These are phyloP conservation scores for Diadophis punctatus DNA, from an alignment of 2,113 vertebrate species.

Conservation along the genomic window DNA sequence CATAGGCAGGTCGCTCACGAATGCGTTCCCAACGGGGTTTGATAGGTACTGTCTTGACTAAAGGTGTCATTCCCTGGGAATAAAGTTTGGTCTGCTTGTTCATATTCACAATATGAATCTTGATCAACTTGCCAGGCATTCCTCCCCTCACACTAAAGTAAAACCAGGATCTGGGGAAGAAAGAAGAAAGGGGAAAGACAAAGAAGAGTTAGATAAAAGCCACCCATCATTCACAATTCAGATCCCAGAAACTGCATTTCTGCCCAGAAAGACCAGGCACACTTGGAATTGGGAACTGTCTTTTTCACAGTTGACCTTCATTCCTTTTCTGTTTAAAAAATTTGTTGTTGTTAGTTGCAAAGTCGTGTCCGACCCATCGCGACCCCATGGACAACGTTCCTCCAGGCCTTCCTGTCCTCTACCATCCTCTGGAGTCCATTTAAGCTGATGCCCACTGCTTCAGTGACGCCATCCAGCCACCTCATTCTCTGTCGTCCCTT, in stretches of 20 bases:
- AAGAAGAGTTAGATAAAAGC: no score
- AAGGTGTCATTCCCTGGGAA: slow-evolving; percentile 92
- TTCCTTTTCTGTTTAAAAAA: not conserved
- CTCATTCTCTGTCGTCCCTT: no score
- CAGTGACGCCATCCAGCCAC: no score
- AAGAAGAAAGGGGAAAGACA: not conserved
- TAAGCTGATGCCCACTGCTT: no score
- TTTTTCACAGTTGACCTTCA: not conserved
- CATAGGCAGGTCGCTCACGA: slow-evolving; percentile 82
- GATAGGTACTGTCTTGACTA: slow-evolving; percentile 84
- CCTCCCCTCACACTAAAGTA: slow-evolving; percentile 90
- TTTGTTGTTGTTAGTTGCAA: no score
- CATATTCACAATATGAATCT: slow-evolving; percentile 96
- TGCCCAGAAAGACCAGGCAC: not conserved
- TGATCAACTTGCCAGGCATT: slow-evolving; percentile 82
- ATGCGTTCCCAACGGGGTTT: slow-evolving; percentile 90
- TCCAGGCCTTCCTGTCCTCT: no score
- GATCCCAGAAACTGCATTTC: not conserved
- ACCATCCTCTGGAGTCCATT: no score
- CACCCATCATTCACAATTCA: not conserved
- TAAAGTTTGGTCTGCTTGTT: slow-evolving; percentile 98
- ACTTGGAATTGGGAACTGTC: not conserved
- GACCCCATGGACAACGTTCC: no score
- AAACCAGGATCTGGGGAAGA: slow-evolving; percentile 87
- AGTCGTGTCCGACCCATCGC: no score